phyloP scores from a whole-genome alignment of 2,888 invertebrate genomes.

The Galerucella calmariensis region DNA sequence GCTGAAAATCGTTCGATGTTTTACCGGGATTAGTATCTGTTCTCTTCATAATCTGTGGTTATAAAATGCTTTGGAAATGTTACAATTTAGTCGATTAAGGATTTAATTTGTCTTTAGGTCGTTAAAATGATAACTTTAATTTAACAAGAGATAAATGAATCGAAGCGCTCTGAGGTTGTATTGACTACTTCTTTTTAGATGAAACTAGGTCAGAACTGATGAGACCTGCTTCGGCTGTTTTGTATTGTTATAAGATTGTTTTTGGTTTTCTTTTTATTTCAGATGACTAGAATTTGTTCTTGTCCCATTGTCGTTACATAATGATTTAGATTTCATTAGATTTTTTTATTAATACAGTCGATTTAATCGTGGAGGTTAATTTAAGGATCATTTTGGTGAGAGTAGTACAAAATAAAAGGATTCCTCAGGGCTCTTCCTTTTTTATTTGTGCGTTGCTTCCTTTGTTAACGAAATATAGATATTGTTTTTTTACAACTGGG shows the following conservation, averaged over 20 bases:
- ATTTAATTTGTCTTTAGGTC: neutral
- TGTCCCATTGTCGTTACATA: slow-evolving; percentile 5
- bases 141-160: neutral
- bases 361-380: too few relatives aligned
- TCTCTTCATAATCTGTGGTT: too few relatives aligned
- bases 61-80: neutral
- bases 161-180: neutral
- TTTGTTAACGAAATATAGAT: too few relatives aligned
- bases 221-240: neutral
- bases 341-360: too few relatives aligned
- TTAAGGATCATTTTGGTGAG: too few relatives aligned
- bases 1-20: too few relatives aligned
- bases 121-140: neutral
- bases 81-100: neutral
- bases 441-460: too few relatives aligned
- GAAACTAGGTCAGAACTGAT: slow-evolving; percentile 8
- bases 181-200: neutral
- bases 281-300: slow-evolving; percentile 1
- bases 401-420: too few relatives aligned
- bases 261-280: neutral
- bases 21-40: too few relatives aligned
- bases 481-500: too few relatives aligned
- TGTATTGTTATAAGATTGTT: neutral
- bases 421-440: too few relatives aligned
- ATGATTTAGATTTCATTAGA: too few relatives aligned